Base-by-base conservation (phyloP, 2,888 invertebrate genomes). In the Oxytorus armatus region DNA sequence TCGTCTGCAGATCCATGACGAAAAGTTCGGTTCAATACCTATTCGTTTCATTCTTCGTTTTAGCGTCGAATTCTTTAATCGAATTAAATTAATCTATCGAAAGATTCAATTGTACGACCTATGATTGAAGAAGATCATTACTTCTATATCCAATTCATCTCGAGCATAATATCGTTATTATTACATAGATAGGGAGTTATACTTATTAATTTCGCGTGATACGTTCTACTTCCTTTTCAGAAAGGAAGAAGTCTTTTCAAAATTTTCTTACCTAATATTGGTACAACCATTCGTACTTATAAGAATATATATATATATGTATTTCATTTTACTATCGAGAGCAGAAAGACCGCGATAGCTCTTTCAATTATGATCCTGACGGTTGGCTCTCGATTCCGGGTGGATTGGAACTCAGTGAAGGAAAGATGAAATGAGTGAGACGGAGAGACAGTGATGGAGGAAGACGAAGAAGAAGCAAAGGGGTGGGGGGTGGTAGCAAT, bases 341-440 rank as follows among this genome's bases (percentile, higher is more conserved):
- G 61, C 39, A 42, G 44, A 63, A 63, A 73, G 25, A 73, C 44
- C 65, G 21, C 16, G 65, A 76, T 72, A 65, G 70, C 73, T 68
- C 72, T 80, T 80, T 77, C 77, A 80, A 80, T 80, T 68, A 73
- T 77, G 57, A 77, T 74, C 55, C 75, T 57, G 65, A 77, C 36
- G 77, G 68, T 51, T 53, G 51, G 68, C 18, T 61, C 63, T 69
- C 77, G 77, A 80, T 80, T 77, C 61, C 23, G 66, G 68, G 73
- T 77, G 74, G 82, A 77, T 77, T 79, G 77, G 51, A 47, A 53
- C 10, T 18, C 73, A 72, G 61, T 72, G 68, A 65, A 47, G 51
- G 53, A 61, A 79, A 70, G 59, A 75, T 76, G 59, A 39, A 80
- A 68, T 29, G 59, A 69, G 69, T 16, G 75, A 53, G 70, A 59